These are phyloP conservation scores for Panopea generosa DNA, from an alignment of 2,888 invertebrate species.

Conservation along the genomic window DNA sequence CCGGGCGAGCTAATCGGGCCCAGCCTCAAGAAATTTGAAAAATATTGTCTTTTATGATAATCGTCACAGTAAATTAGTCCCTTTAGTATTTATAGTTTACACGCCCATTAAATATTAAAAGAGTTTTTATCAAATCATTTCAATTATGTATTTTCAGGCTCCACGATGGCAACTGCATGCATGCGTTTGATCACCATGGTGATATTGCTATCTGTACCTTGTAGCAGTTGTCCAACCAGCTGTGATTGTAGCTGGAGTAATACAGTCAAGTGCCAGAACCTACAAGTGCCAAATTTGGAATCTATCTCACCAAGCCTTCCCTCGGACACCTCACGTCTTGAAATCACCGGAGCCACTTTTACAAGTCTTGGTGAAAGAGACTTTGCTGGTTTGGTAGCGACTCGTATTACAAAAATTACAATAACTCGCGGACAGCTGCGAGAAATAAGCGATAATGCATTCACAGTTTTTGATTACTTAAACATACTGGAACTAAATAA, in stretches of 20 bases:
- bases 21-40: too few species aligned
- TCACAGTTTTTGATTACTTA: conserved; percentile 23
- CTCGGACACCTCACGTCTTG: conserved; percentile 30
- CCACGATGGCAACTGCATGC: not conserved
- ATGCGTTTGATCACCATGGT: not conserved
- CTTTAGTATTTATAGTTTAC: too few species aligned
- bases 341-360: conserved; percentile 34
- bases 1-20: too few species aligned
- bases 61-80: too few species aligned
- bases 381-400: conserved; percentile 43
- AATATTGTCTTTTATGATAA: too few species aligned
- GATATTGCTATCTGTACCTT: not conserved
- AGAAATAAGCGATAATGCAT: conserved; percentile 64
- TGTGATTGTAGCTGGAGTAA: conserved; percentile 37
- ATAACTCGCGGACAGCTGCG: conserved; percentile 60
- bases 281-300: conserved; percentile 14
- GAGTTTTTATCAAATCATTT: too few species aligned
- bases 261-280: conserved; percentile 4
- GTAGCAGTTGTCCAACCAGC: conserved; percentile 30
- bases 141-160: conserved; percentile 11
- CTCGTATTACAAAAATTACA: conserved; percentile 38
- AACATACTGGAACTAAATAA: conserved; percentile 51
- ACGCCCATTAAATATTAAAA: too few species aligned
- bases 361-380: conserved; percentile 46
- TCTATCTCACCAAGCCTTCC: conserved; percentile 35